phyloP scores from a whole-genome alignment of 2,113 vertebrate genomes.

The Irena cyanogastra region DNA sequence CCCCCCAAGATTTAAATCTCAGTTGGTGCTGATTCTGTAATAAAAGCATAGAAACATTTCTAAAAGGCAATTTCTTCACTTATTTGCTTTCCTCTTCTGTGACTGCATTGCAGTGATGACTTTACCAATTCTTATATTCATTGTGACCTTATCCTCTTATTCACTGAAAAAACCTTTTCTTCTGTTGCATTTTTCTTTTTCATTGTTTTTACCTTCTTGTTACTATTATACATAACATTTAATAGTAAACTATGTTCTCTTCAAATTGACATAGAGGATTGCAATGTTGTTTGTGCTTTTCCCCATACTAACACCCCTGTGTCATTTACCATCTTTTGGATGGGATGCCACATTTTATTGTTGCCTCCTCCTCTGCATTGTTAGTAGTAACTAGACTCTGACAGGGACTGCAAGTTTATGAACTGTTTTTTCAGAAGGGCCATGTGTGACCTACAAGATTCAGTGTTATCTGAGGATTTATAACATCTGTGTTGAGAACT shows the following conservation, averaged over 20 bases:
- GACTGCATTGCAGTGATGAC: background rate
- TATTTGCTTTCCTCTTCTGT: background rate
- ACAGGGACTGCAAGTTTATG: background rate
- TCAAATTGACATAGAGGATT: background rate
- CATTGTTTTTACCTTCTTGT: background rate
- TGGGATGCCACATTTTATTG: background rate
- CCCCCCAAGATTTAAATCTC: background rate
- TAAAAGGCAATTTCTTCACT: background rate
- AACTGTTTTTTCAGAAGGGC: background rate
- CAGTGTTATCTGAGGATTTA: slow-evolving; percentile 26
- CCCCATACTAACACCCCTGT: background rate
- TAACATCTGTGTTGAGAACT: background rate
- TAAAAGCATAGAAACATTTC: background rate
- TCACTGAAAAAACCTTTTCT: background rate
- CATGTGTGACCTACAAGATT: background rate
- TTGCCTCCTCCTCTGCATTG: background rate
- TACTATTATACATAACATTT: background rate
- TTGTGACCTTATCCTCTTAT: background rate
- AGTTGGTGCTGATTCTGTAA: background rate
- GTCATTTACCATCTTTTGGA: background rate
- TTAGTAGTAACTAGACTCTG: slow-evolving; percentile 35
- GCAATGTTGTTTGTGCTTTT: background rate
- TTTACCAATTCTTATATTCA: background rate
- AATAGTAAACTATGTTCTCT: background rate
- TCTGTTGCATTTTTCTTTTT: background rate